Evolutionary conservation across 2,888 invertebrate species (phyloP).

Genomic region (Thelaira solivaga): DNA sequence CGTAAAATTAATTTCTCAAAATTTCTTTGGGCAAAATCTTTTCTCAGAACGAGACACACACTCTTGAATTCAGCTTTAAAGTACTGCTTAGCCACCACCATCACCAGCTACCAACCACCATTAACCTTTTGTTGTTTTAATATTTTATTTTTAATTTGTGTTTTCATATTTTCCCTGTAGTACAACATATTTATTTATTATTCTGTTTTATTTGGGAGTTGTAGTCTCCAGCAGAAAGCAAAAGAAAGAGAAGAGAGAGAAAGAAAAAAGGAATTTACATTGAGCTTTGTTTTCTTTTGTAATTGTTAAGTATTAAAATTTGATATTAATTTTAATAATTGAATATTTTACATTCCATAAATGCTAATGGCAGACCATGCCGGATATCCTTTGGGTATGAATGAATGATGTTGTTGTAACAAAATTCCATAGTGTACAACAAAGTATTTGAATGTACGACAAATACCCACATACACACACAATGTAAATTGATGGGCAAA

Average conservation of each 20-base stretch:
- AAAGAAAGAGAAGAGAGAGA: too few relatives aligned
- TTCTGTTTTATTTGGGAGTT: slow-evolving; percentile 12
- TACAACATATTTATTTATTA: neutral
- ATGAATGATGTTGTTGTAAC: slow-evolving; percentile 19
- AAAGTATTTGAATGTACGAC: neutral
- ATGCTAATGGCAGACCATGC: slow-evolving; percentile 56
- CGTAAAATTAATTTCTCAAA: too few relatives aligned
- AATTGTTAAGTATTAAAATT: slow-evolving; percentile 56
- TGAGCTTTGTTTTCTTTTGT: slow-evolving; percentile 43
- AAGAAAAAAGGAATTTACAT: too few relatives aligned
- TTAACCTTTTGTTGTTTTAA: slow-evolving; percentile 5
- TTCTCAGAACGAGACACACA: too few relatives aligned
- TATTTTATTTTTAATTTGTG: slow-evolving; percentile 24
- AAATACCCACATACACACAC: neutral
- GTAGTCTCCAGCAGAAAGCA: slow-evolving; percentile 3
- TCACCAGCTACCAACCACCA: too few relatives aligned
- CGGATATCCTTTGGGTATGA: slow-evolving; percentile 59
- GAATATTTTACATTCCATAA: slow-evolving; percentile 60
- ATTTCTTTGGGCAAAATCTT: too few relatives aligned
- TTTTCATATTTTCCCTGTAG: neutral
- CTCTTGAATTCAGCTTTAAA: too few relatives aligned
- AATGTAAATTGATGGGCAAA: slow-evolving; percentile 23
- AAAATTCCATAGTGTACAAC: slow-evolving; percentile 12
- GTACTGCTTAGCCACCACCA: too few relatives aligned
- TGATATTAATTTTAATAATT: slow-evolving; percentile 63